phyloP scores from a whole-genome alignment of 2,888 invertebrate genomes.

The Zootermopsis nevadensis region DNA sequence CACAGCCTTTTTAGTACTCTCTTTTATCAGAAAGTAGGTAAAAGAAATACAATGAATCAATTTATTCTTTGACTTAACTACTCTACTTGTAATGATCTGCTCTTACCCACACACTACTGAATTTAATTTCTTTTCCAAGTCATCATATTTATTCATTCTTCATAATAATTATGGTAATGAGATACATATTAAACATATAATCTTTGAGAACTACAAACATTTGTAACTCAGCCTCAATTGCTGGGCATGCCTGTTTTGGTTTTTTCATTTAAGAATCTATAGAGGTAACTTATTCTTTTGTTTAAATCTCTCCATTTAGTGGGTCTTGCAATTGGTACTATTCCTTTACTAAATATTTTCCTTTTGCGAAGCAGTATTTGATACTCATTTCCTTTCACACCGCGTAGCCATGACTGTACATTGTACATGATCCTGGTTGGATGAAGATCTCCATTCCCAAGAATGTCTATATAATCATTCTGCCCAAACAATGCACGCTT shows the following conservation, averaged over 20 bases:
- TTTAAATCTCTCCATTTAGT: constrained; percentile 82
- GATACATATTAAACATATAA: background rate
- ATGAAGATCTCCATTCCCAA: constrained; percentile 85
- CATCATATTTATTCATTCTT: too few species aligned
- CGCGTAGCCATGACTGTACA: constrained; percentile 90
- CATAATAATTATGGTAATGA: background rate
- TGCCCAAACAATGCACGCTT: constrained; percentile 90
- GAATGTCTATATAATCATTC: constrained; percentile 96
- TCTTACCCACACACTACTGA: too few species aligned
- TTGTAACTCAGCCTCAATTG: background rate
- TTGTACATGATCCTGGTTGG: constrained; percentile 87
- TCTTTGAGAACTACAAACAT: background rate
- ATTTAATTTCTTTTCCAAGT: too few species aligned
- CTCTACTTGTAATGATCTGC: too few species aligned
- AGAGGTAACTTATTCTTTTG: constrained; percentile 79
- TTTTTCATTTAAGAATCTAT: constrained; percentile 82
- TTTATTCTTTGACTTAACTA: too few species aligned
- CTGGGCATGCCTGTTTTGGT: constrained; percentile 72
- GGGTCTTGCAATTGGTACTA: constrained; percentile 73
- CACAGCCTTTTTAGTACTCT: too few species aligned
- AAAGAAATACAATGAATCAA: too few species aligned
- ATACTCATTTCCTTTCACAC: constrained; percentile 87
- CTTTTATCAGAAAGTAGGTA: too few species aligned
- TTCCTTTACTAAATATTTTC: constrained; percentile 71
- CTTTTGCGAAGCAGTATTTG: constrained; percentile 80